Evolutionary conservation across 2,888 invertebrate species (phyloP), one percentile per base, ranked within the genome.

Genomic region (Eristalis tenax): DNA sequence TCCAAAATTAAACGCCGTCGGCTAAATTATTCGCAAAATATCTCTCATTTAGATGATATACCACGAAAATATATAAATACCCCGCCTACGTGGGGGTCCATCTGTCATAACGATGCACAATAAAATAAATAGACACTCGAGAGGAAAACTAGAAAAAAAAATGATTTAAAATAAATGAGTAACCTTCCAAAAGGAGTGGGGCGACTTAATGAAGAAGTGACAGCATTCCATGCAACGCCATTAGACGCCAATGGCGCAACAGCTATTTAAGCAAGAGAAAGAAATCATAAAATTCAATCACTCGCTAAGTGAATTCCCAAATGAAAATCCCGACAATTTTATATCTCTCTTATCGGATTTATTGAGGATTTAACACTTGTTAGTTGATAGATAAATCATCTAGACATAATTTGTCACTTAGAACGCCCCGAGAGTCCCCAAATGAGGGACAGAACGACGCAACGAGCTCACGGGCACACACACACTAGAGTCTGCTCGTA

Each of bases 31-130:
- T 50, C 50, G 50, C 50, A 50, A 50, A 50, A 50, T 50, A 18
- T 50, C 50, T 59, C 59, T 70, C 59, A 23, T 70, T 35, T n/a
- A 38, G 35, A 38, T 38, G 57, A 57, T 70, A 69, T 57, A 69
- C 35, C 32, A 8, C 18, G 22, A 57, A 40, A 59, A 70, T 70
- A 59, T 38, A 70, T 59, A 6, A 35, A 59, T 26, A n/a, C 18
- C 6, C 18, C 18, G 4, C 10, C 23, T 35, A 59, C 23, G 26
- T 38, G 59, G 38, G 59, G 70, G 70, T 38, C 23, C 18, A 50
- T 70, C 22, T 59, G 70, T 70, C 70, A 70, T 59, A 70, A 69
- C 35, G 56, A 69, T 69, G 69, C 69, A 69, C 59, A 70, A 70
- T 59, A 70, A 70, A 70, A 59, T 50, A 70, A 70, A 59, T 50